Evolutionary conservation across 2,888 invertebrate genomes (phyloP), one percentile per base, ranked within the genome.

Genomic region (Hydrotaea cyrtoneurina): DNA sequence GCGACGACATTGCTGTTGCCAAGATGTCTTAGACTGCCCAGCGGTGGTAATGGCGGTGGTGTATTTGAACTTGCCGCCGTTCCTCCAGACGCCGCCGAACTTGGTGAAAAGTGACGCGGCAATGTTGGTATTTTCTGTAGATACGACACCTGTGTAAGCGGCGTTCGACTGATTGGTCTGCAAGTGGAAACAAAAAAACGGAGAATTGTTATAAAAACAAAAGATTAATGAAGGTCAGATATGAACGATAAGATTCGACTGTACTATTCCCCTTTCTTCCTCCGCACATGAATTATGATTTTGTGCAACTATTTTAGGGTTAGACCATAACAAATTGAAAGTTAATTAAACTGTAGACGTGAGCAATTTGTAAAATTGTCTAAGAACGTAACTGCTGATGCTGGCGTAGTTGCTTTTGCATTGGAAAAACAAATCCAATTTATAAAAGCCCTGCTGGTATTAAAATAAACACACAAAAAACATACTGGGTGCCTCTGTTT

Each of bases 111-210:
- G 88, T 91, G 91, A 79, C 91, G 90, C 83, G 91, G 91, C 85
- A 91, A 86, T 46, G 91, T 91, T 55, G 92, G 91, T 72, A 91
- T 92, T 88, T 91, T 91, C 86, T 91, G 91, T 73, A 92, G 89
- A 87, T 91, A 92, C 21, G 91, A 91, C 82, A 91, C 90, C 87
- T 91, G 91, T 87, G 90, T 90, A 64, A 91, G 88, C 77, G 91
- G 91, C 75, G 91, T 91, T 74, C 91, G 91, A 86, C 91, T 92
- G 88, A 91, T 91, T 87, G 91, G 91, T 87, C 91, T 91, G 88
- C 31, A 89, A 89, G 26, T 43, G 76, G 23, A 36, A 53, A 69
- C 43, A 69, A 78, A 19, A 62, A 2, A 31, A 31, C 31, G 11
- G 10, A 11, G 39, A 31, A 64, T 19, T 62, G 31, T 59, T 39